These are phyloP conservation scores for Pseudachorutes palmiensis DNA, from an alignment of 1,140 invertebrate genomes.

Conservation along the genomic window DNA sequence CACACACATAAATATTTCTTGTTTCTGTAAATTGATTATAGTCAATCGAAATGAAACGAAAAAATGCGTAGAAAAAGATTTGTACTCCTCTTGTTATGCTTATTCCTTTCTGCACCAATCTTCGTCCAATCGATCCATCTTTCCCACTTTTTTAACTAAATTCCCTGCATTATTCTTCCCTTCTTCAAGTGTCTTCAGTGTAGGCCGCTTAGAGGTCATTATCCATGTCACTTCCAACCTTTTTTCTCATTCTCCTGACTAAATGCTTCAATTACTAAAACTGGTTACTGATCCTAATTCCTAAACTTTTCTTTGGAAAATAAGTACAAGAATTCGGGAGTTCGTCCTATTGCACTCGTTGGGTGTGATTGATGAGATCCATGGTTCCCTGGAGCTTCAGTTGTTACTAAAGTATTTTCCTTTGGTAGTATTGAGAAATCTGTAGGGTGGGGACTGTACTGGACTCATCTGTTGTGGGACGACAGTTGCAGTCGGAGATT, in stretches of 20 bases:
- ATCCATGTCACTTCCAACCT: too few species aligned
- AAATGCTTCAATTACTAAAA: too few species aligned
- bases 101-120: background rate
- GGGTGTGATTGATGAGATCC: background rate
- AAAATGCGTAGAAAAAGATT: conserved; percentile 1
- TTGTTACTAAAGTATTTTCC: too few species aligned
- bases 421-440: background rate
- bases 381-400: too few species aligned
- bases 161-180: too few species aligned
- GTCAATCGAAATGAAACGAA: background rate
- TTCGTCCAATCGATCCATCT: background rate
- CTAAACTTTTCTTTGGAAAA: background rate
- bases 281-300: too few species aligned
- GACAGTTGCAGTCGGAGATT: background rate
- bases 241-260: too few species aligned
- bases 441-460: background rate
- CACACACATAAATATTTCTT: too few species aligned
- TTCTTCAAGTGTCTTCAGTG: too few species aligned
- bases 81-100: background rate
- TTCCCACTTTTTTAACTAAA: background rate
- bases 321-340: conserved; percentile 9
- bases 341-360: conserved; percentile 7
- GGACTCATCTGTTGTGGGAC: too few species aligned
- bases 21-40: too few species aligned
- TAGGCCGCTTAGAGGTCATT: too few species aligned